A percentile compares a stretch with the other conserved stretches of the same genome.
Evolutionary conservation across 37 sponge, comb jelly and placozoan genomes (phyloP).

Genomic region (Chondrilla cf. caribensis): DNA sequence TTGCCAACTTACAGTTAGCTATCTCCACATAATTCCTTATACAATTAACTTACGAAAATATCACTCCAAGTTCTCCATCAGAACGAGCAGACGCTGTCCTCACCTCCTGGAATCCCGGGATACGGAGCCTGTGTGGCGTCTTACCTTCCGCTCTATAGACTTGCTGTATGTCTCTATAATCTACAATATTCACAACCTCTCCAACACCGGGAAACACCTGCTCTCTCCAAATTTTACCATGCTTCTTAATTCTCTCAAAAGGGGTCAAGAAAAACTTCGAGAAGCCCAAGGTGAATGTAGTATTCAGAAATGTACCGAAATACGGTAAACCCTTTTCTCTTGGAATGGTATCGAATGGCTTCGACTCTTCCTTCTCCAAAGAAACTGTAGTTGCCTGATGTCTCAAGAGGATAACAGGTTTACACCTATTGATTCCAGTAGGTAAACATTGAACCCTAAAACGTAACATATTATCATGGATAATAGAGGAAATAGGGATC

Average conservation of each 20-base stretch:
- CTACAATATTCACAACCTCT: conserved; percentile 15
- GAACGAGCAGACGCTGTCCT: background rate
- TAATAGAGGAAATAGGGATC: conserved; percentile 12
- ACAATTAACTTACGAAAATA: conserved; percentile 11
- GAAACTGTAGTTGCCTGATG: too few relatives aligned
- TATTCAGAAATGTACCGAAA: conserved; percentile 18
- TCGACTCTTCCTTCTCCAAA: too few relatives aligned
- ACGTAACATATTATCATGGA: too few relatives aligned
- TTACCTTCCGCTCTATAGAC: conserved; percentile 48
- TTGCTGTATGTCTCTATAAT: conserved; percentile 39
- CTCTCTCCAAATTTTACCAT: conserved; percentile 37
- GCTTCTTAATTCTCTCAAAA: conserved; percentile 21
- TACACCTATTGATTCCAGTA: too few relatives aligned
- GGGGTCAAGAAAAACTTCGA: background rate
- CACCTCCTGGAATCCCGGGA: background rate
- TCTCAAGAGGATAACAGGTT: too few relatives aligned
- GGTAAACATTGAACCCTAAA: too few relatives aligned
- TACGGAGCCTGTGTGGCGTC: conserved; percentile 6
- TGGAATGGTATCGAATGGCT: conserved; percentile 33
- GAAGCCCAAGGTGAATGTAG: background rate
- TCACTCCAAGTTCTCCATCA: background rate
- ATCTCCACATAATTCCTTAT: too few relatives aligned
- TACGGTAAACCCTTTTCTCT: conserved; percentile 26
- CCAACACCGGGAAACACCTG: conserved; percentile 1
- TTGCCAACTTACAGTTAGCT: too few relatives aligned